A percentile compares a stretch with the other conserved stretches of the same genome.
Evolutionary conservation across 2,888 invertebrate genomes (phyloP).

Genomic region (Urechis unicinctus): DNA sequence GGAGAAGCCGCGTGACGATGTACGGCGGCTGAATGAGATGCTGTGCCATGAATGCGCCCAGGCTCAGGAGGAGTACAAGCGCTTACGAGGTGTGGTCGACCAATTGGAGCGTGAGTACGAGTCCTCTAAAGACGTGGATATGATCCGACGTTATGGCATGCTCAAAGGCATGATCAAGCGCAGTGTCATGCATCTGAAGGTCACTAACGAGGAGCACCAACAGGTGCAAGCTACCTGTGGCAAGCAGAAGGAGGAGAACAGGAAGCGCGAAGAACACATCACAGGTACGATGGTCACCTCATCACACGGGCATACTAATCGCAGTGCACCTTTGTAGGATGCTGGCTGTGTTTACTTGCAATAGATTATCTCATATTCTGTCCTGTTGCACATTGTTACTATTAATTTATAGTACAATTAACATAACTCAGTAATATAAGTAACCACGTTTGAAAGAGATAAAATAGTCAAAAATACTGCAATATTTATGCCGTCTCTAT

Average conservation of each 20-base stretch:
- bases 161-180: constrained; percentile 91
- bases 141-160: constrained; percentile 89
- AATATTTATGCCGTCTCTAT: too few species aligned
- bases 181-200: constrained; percentile 35
- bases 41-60: constrained; percentile 30
- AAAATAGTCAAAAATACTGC: too few species aligned
- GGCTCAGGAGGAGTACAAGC: constrained; percentile 34
- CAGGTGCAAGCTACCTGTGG: constrained; percentile 8
- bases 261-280: constrained; percentile 30
- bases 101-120: constrained; percentile 69
- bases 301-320: too few species aligned
- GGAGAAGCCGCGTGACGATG: constrained; percentile 22
- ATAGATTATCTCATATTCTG: too few species aligned
- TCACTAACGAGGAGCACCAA: constrained; percentile 27
- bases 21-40: constrained; percentile 30
- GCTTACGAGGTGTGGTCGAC: constrained; percentile 33
- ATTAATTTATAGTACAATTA: too few species aligned
- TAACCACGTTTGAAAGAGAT: too few species aligned
- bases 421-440: too few species aligned
- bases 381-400: too few species aligned
- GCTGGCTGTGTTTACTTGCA: too few species aligned
- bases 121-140: constrained; percentile 85
- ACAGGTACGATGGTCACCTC: too few species aligned
- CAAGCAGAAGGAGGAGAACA: constrained; percentile 25
- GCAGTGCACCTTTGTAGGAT: too few species aligned